Evolutionary conservation across 2,888 invertebrate species (phyloP).

Genomic region (Eurois occulta): DNA sequence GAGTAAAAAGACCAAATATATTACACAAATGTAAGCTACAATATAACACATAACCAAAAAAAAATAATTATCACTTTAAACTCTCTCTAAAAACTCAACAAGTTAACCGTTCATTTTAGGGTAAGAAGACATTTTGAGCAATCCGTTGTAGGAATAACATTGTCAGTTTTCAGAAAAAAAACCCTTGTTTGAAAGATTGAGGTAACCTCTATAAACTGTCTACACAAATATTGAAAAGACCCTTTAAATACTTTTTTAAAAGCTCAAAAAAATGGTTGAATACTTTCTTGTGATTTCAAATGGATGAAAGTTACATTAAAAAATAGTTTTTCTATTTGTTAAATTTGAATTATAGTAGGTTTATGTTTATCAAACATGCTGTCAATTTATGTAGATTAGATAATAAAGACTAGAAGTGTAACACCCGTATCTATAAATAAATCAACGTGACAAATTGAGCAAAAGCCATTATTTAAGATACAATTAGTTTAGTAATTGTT

Average conservation of each 20-base stretch:
- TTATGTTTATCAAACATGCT: background rate
- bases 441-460: too few species aligned
- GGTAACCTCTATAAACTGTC: background rate
- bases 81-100: background rate
- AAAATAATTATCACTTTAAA: too few species aligned
- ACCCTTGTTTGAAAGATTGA: background rate
- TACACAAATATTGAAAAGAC: conserved; percentile 4
- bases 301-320: background rate
- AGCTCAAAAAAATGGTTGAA: background rate
- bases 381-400: background rate
- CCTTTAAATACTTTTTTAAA: background rate
- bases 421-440: too few species aligned
- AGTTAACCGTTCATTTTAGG: background rate
- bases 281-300: background rate
- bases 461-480: too few species aligned
- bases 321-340: background rate
- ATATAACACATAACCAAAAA: too few species aligned
- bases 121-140: too few species aligned
- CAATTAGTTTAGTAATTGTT: too few species aligned
- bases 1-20: too few species aligned
- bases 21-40: too few species aligned
- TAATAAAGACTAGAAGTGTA: background rate
- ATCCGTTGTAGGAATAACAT: background rate
- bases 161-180: conserved; percentile 6
- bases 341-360: background rate